A percentile compares a stretch with the other conserved stretches of the same genome.
phyloP scores from a whole-genome alignment of 2,888 invertebrate species.

The Aromia moschata region DNA sequence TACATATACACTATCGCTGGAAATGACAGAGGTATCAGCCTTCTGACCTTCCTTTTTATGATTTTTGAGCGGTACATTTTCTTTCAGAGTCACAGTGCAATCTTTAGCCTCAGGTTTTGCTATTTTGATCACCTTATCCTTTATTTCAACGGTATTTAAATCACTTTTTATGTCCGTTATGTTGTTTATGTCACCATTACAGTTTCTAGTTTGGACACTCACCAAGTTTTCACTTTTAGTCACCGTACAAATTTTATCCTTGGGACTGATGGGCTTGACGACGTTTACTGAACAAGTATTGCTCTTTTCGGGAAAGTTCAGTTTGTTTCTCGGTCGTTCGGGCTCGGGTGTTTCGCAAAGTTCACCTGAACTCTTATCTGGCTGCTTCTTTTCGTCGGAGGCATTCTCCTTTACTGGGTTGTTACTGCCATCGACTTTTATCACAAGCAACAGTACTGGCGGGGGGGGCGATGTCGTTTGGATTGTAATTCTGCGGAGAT shows the following conservation, averaged over 20 bases:
- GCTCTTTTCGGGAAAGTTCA: too few species aligned
- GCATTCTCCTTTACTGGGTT: slow-evolving; percentile 4
- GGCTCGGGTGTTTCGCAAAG: not conserved
- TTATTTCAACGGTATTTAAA: not conserved
- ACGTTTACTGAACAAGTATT: not conserved
- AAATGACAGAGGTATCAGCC: not conserved
- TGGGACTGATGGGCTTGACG: slow-evolving; percentile 5
- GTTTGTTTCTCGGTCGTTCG: not conserved
- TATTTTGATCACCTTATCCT: not conserved
- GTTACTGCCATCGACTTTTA: slow-evolving; percentile 16
- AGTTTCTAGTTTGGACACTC: not conserved
- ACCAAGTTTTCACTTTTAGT: not conserved
- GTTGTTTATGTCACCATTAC: too few species aligned
- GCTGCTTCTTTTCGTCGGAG: slow-evolving; percentile 1
- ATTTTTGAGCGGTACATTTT: not conserved
- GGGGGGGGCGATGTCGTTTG: not conserved
- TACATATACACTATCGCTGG: not conserved
- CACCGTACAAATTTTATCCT: not conserved
- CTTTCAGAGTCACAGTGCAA: not conserved
- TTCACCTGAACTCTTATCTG: not conserved
- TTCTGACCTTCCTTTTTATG: not conserved
- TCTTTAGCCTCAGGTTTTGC: not conserved
- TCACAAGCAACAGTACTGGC: slow-evolving; percentile 15
- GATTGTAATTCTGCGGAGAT: not conserved
- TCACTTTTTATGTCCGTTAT: too few species aligned